Base-by-base conservation (phyloP, 1,140 invertebrate species). In the Cherax destructor region DNA sequence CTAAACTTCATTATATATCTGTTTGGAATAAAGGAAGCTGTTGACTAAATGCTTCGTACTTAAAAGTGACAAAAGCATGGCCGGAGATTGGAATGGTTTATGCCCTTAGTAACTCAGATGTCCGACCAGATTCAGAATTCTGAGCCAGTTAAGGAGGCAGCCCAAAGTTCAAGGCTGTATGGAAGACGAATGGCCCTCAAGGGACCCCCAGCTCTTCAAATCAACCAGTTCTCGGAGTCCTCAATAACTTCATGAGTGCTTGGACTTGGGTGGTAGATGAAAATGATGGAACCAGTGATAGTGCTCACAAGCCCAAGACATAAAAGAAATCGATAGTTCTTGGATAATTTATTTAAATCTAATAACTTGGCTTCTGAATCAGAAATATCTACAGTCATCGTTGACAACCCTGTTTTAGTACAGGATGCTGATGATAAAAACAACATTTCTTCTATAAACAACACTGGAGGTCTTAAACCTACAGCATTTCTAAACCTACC, bases 21-120 rank as follows among this genome's bases (percentile, higher is more conserved):
- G 69, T 79, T 4, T 91, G 89, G 89, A 91, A 91, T 78, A 30
- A n/a, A 76, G 6, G 89, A 91, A 72, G 89, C 89, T 21, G 59
- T 49, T 4, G 56, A n/a, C 83, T 85, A 16, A 69, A 80, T 47
- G 89, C 83, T 10, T 83, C 89, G 24, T 91, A 69, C n/a, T 18
- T 91, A 30, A 85, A 56, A 69, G 83, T 91, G 24, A 85, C 72
- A 0, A 69, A 86, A 3, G 83, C 78, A 0, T 91, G 89, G 89
- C 89, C 89, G 69, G 83, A 91, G 18, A 56, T 86, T 69, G 89
- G 89, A 9, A 91, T 91, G 81, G 89, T 91, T 13, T 86, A 91
- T 91, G 89, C 89, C 89, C 11, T 9, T 56, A 1, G 21, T 91
- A 10, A 91, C 59, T 24, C 24, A 91, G 47, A 79, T 86, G 89